Conservation (phyloP, 2,888 invertebrate genomes). For the Idaea dimidiata region DNA sequence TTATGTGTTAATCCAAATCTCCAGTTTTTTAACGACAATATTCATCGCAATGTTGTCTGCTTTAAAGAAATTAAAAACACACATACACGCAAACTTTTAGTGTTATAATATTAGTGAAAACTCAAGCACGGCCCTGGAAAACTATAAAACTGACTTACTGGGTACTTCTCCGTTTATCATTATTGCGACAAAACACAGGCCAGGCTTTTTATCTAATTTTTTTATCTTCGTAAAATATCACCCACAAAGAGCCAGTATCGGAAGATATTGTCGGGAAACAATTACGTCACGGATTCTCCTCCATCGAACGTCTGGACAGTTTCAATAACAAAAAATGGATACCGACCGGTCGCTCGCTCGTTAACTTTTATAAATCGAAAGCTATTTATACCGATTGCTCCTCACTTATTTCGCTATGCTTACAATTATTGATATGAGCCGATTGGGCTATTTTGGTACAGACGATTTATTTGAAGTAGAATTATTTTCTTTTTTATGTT, state of each 20-base stretch:
- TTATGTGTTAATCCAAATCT: no score
- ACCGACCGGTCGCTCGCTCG: conserved; percentile 9
- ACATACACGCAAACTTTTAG: no score
- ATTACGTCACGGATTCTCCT: conserved; percentile 18
- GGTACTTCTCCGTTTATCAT: neutral
- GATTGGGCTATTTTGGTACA: neutral
- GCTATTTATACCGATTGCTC: neutral
- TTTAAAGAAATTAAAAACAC: no score
- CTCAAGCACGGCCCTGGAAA: neutral
- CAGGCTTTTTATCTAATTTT: neutral
- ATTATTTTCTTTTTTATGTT: neutral
- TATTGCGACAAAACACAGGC: neutral
- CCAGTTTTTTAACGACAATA: no score
- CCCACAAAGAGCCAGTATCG: conserved; percentile 2
- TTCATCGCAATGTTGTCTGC: no score
- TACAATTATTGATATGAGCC: neutral
- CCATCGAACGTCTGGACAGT: conserved; percentile 18
- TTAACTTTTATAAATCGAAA: conserved; percentile 16
- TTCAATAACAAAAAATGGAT: conserved; percentile 31
- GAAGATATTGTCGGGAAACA: conserved; percentile 18
- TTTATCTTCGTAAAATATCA: neutral
- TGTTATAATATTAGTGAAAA: no score
- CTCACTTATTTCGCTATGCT: neutral
- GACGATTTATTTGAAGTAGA: neutral
- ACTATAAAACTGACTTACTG: neutral